Percentiles rank a stretch among this genome's conserved stretches.
Evolutionary conservation across 2,113 vertebrate species (phyloP).

Genomic region (Lepus americanus): DNA sequence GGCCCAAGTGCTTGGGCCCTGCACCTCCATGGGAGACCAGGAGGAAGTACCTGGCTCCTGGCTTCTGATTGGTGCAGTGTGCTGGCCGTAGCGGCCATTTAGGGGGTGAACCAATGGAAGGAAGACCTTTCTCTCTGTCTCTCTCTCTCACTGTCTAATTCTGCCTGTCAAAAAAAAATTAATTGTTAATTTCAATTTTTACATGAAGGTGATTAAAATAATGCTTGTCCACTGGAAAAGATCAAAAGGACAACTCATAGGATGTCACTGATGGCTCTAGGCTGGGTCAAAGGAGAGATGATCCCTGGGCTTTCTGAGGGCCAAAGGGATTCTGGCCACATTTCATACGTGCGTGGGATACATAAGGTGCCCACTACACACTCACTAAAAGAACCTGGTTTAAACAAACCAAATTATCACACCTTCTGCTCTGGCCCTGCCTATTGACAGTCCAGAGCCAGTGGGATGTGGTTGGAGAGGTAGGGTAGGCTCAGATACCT

Average conservation of each 20-base stretch:
- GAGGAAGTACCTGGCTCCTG: too few species aligned
- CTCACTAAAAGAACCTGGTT: neutral
- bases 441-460: slow-evolving; percentile 21
- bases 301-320: neutral
- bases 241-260: neutral
- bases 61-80: too few species aligned
- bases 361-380: neutral
- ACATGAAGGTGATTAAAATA: slow-evolving; percentile 31
- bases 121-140: too few species aligned
- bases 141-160: too few species aligned
- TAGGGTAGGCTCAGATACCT: neutral
- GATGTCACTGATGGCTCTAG: neutral
- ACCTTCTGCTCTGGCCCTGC: slow-evolving; percentile 34
- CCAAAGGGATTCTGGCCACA: neutral
- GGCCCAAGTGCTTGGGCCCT: too few species aligned
- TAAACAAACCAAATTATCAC: neutral
- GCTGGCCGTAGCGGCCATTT: too few species aligned
- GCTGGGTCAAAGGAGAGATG: neutral
- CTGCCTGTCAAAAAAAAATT: neutral
- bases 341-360: neutral
- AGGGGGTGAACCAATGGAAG: too few species aligned
- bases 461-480: slow-evolving; percentile 28
- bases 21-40: too few species aligned
- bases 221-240: neutral
- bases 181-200: neutral